Evolutionary conservation across 2,888 invertebrate species (phyloP).

Genomic region (Imbricaverruca yamaguchii): DNA sequence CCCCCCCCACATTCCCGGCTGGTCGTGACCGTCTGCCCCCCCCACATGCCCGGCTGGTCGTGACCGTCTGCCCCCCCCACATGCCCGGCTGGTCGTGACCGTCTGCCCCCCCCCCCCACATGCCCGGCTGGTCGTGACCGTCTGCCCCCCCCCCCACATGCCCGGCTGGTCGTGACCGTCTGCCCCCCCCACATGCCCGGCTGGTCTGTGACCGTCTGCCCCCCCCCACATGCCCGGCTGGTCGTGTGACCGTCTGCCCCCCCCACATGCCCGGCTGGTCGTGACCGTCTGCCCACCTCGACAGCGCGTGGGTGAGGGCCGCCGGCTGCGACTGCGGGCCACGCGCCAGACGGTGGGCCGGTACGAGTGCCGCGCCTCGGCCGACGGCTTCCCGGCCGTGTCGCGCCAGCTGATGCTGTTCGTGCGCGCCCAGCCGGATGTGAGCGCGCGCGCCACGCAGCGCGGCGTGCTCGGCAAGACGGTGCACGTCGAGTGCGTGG

Average conservation of each 20-base stretch:
- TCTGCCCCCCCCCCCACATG: no score
- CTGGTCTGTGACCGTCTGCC: not conserved
- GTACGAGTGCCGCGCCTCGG: conserved; percentile 80
- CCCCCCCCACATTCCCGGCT: no score
- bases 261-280: no score
- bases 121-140: no score
- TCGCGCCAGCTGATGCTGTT: conserved; percentile 72
- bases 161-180: no score
- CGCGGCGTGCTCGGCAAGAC: conserved; percentile 72
- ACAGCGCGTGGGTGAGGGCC: conserved; percentile 54
- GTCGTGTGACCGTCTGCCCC: no score
- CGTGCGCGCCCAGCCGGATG: conserved; percentile 59
- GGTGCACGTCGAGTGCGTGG: conserved; percentile 77
- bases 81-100: no score
- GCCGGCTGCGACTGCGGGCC: conserved; percentile 68
- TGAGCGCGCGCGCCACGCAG: conserved; percentile 73
- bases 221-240: not conserved
- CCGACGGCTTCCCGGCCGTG: conserved; percentile 77
- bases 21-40: no score
- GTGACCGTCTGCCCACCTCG: not conserved
- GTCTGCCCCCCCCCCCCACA: no score
- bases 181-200: no score
- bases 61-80: no score
- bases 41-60: no score
- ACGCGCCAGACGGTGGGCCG: conserved; percentile 71